Evolutionary conservation across 2,888 invertebrate genomes (phyloP).

Genomic region (Parelbella ahira): DNA sequence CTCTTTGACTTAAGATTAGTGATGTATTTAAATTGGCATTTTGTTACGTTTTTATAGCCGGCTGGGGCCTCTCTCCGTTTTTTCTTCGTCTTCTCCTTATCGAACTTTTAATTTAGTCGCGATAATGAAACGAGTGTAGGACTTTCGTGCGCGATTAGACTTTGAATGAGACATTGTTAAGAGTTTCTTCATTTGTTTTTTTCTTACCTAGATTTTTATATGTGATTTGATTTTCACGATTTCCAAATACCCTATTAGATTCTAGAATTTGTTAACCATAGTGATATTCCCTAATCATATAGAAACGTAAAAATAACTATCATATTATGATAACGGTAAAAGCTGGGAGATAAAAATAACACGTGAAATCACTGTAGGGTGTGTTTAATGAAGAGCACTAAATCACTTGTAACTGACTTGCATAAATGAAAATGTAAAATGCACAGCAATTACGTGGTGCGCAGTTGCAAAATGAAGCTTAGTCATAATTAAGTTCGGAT

Average conservation of each 20-base stretch:
- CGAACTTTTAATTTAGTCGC: slow-evolving; percentile 62
- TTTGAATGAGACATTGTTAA: slow-evolving; percentile 30
- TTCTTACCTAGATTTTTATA: slow-evolving; percentile 5
- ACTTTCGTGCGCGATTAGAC: slow-evolving; percentile 23
- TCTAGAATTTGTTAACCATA: too few relatives aligned
- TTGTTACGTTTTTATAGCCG: slow-evolving; percentile 71
- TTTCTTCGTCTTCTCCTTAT: slow-evolving; percentile 48
- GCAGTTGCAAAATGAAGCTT: slow-evolving; percentile 23
- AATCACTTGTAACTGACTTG: too few relatives aligned
- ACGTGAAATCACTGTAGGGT: too few relatives aligned
- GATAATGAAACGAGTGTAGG: slow-evolving; percentile 45
- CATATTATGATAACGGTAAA: too few relatives aligned
- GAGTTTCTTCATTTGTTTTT: slow-evolving; percentile 23
- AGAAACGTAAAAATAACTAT: too few relatives aligned
- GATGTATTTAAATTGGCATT: slow-evolving; percentile 77
- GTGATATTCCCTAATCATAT: too few relatives aligned
- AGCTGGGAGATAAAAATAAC: too few relatives aligned
- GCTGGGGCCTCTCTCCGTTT: slow-evolving; percentile 39
- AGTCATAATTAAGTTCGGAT: slow-evolving; percentile 47
- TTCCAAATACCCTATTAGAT: too few relatives aligned
- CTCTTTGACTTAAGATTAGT: slow-evolving; percentile 78
- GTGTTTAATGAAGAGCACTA: too few relatives aligned
- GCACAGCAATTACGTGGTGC: too few relatives aligned
- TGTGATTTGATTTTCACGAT: too few relatives aligned
- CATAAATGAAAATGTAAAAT: too few relatives aligned